These are phyloP conservation scores for Chrysolina oricalcia DNA, from an alignment of 2,888 invertebrate genomes.

Conservation along the genomic window DNA sequence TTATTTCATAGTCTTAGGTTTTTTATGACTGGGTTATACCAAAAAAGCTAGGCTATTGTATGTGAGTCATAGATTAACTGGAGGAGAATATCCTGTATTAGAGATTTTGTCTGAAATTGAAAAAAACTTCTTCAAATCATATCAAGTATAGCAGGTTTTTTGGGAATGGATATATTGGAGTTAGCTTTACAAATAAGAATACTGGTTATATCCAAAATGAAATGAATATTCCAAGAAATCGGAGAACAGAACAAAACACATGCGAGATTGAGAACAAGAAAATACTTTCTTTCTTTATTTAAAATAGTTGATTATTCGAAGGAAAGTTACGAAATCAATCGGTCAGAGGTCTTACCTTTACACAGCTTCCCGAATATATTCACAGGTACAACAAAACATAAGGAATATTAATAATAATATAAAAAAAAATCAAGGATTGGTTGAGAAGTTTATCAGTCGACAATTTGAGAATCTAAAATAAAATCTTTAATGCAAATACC, in stretches of 20 bases:
- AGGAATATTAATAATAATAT: too few species aligned
- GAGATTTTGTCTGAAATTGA: constrained; percentile 16
- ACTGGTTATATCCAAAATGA: constrained; percentile 5
- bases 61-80: constrained; percentile 15
- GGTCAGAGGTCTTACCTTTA: too few species aligned
- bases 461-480: too few species aligned
- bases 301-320: constrained; percentile 18
- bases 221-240: constrained; percentile 7
- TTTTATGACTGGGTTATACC: constrained; percentile 18
- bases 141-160: constrained; percentile 7
- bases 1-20: constrained; percentile 8
- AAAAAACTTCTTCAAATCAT: not conserved
- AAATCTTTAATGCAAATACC: too few species aligned
- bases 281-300: constrained; percentile 14
- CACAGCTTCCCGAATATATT: too few species aligned
- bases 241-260: not conserved
- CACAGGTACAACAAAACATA: too few species aligned
- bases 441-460: too few species aligned
- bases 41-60: constrained; percentile 18
- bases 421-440: too few species aligned
- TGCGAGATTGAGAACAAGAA: constrained; percentile 5
- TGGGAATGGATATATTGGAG: constrained; percentile 21
- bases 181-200: constrained; percentile 19
- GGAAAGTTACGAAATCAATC: too few species aligned
- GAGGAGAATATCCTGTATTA: constrained; percentile 10